Conservation (phyloP, 2,888 invertebrate species). For the Tiliacea citrago region DNA sequence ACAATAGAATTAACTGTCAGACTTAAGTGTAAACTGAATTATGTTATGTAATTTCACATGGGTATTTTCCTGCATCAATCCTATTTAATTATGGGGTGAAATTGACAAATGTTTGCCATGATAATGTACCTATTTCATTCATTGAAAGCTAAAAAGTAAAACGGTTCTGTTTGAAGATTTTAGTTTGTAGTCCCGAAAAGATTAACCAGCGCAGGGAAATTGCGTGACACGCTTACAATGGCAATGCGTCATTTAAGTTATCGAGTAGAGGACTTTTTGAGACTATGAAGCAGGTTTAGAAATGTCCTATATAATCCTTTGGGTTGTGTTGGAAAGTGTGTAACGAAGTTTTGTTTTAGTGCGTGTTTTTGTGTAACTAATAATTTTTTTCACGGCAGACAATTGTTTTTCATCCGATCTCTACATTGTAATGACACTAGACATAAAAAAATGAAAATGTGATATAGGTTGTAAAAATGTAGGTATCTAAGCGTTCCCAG, state of each 20-base stretch:
- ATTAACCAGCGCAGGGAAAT: not conserved
- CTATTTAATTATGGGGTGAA: conserved; percentile 51
- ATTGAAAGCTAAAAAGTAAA: not conserved
- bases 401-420: conserved; percentile 46
- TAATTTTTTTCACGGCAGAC: conserved; percentile 8
- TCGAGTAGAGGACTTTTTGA: not conserved
- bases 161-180: not conserved
- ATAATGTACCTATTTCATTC: not conserved
- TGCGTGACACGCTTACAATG: not conserved
- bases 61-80: conserved; percentile 50
- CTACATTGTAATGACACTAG: conserved; percentile 73
- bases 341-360: not conserved
- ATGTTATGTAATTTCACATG: conserved; percentile 41
- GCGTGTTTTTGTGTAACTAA: not conserved
- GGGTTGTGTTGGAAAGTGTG: not conserved
- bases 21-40: conserved; percentile 53
- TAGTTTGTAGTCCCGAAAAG: not conserved
- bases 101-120: conserved; percentile 28
- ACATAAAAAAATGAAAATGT: conserved; percentile 88
- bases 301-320: not conserved
- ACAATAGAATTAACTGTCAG: conserved; percentile 49
- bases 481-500: conserved; percentile 81
- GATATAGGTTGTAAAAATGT: conserved; percentile 90
- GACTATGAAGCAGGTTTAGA: not conserved
- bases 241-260: not conserved